Conservation (phyloP, 2,113 vertebrate species). For the Solenodon paradoxus region DNA sequence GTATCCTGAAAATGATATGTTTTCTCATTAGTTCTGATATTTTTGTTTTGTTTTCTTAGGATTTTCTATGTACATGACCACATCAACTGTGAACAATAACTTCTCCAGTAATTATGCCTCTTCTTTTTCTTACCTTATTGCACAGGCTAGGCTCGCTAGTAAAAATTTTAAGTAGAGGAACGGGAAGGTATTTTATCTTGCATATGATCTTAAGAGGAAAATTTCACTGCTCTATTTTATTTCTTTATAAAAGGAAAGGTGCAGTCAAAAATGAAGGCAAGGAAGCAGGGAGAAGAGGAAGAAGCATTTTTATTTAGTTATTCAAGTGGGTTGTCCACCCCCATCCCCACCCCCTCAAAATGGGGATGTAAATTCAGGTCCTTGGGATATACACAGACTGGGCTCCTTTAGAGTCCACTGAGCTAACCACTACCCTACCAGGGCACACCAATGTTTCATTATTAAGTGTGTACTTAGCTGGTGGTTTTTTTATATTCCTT, state of each 20-base stretch:
- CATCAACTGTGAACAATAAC: background rate
- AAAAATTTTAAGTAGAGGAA: background rate
- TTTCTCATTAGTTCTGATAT: background rate
- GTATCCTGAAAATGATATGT: background rate
- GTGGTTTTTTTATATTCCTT: background rate
- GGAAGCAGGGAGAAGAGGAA: too few species aligned
- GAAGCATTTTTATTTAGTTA: too few species aligned
- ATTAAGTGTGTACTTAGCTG: background rate
- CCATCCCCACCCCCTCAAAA: too few species aligned
- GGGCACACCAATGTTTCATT: background rate
- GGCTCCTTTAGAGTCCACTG: too few species aligned
- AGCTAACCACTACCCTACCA: too few species aligned
- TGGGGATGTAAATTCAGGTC: too few species aligned
- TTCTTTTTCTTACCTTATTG: background rate
- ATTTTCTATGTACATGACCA: background rate
- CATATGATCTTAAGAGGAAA: background rate
- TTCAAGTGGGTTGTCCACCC: too few species aligned
- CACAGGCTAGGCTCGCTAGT: background rate
- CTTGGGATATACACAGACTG: too few species aligned
- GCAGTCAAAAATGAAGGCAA: too few species aligned
- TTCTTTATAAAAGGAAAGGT: too few species aligned
- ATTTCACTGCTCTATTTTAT: too few species aligned
- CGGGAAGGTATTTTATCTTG: background rate
- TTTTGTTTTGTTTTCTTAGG: conserved; percentile 21
- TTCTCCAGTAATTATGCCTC: background rate